These are phyloP conservation scores for Cheilosia grossa DNA, from an alignment of 2,888 invertebrate genomes.

Conservation along the genomic window DNA sequence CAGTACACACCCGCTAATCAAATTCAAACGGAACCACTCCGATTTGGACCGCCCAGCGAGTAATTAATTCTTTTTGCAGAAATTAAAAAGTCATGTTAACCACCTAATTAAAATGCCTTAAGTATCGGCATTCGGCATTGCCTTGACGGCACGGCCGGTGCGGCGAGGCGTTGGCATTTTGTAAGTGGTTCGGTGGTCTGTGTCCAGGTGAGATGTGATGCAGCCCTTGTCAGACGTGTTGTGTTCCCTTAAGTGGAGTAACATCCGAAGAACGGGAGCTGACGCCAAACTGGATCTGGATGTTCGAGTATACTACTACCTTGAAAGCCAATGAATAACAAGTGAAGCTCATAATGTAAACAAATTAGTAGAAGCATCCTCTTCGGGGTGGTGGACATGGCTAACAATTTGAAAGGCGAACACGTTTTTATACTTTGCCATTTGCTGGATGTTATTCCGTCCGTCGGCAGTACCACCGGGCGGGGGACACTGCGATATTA, in stretches of 20 bases:
- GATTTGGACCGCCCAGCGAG: slow-evolving; percentile 81
- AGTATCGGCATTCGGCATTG: slow-evolving; percentile 71
- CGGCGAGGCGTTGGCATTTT: slow-evolving; percentile 69
- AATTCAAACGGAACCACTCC: slow-evolving; percentile 70
- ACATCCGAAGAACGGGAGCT: slow-evolving; percentile 26
- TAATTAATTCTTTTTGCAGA: slow-evolving; percentile 83
- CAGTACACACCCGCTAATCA: slow-evolving; percentile 70
- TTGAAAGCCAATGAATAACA: slow-evolving; percentile 76
- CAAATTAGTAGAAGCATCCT: slow-evolving; percentile 80
- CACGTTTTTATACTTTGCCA: slow-evolving; percentile 83
- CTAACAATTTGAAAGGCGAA: slow-evolving; percentile 81
- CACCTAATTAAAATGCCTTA: slow-evolving; percentile 83
- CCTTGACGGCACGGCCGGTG: slow-evolving; percentile 61
- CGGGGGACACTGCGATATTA: slow-evolving; percentile 51
- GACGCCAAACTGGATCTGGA: slow-evolving; percentile 75
- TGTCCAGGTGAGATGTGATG: slow-evolving; percentile 69
- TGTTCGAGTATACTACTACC: slow-evolving; percentile 48
- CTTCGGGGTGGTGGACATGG: slow-evolving; percentile 74
- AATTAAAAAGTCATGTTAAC: slow-evolving; percentile 84
- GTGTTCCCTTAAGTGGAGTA: slow-evolving; percentile 77
- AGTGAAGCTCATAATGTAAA: slow-evolving; percentile 82
- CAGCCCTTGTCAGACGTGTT: slow-evolving; percentile 76
- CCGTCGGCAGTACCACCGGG: not conserved
- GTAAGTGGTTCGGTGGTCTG: slow-evolving; percentile 38
- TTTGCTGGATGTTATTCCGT: slow-evolving; percentile 16